Conservation (phyloP, 2,797 vertebrate genomes). For the Danio aesculapii region DNA sequence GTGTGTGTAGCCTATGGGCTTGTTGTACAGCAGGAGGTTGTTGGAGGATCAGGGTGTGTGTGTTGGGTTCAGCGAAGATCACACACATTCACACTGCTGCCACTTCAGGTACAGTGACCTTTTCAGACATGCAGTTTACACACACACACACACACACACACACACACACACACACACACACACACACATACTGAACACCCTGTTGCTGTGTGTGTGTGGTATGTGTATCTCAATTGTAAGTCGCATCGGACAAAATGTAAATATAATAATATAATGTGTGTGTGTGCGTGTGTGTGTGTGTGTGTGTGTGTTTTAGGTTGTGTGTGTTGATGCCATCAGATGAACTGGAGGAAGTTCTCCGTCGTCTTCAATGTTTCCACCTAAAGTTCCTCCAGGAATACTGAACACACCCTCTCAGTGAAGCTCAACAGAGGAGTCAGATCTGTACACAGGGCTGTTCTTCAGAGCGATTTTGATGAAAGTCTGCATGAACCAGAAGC, state of each 20-base stretch:
- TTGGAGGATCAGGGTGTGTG: constrained; percentile 49
- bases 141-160: constrained; percentile 28
- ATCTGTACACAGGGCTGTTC: background rate
- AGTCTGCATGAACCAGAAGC: too few relatives aligned
- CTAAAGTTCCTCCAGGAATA: constrained; percentile 24
- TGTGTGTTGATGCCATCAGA: constrained; percentile 47
- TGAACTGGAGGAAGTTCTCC: constrained; percentile 41
- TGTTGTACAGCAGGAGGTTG: constrained; percentile 41
- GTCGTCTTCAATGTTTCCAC: constrained; percentile 40
- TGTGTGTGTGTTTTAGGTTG: constrained; percentile 27
- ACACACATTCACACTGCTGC: constrained; percentile 18
- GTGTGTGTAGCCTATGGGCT: constrained; percentile 18
- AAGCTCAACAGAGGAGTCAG: background rate
- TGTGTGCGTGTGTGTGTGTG: too few relatives aligned
- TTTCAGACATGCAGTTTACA: constrained; percentile 31
- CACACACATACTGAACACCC: background rate
- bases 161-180: constrained; percentile 18
- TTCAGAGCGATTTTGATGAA: too few relatives aligned
- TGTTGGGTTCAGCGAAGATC: constrained; percentile 40
- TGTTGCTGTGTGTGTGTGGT: constrained; percentile 1
- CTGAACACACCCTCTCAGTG: background rate
- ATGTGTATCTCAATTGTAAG: too few relatives aligned
- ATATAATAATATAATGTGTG: too few relatives aligned
- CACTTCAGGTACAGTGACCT: constrained; percentile 46
- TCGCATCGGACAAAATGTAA: too few relatives aligned